These are phyloP conservation scores for Asteroscopus sphinx DNA, from an alignment of 2,888 invertebrate genomes.

Conservation along the genomic window DNA sequence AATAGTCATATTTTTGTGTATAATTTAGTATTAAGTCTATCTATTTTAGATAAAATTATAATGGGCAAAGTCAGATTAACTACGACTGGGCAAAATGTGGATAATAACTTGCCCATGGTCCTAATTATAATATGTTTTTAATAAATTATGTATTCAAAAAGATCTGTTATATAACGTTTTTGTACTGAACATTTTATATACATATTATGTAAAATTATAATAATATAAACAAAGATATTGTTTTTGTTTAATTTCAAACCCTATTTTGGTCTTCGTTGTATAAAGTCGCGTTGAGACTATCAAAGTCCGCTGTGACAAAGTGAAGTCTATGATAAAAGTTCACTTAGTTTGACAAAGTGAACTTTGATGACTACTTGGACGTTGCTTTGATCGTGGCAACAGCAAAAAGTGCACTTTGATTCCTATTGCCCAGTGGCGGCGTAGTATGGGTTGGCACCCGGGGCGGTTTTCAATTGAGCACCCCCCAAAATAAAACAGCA, in stretches of 20 bases:
- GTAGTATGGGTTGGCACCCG: too few species aligned
- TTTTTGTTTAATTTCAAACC: conserved; percentile 16
- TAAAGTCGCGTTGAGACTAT: too few species aligned
- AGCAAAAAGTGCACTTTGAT: too few species aligned
- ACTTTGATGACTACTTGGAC: too few species aligned
- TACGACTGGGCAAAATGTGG: conserved; percentile 1
- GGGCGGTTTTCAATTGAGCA: too few species aligned
- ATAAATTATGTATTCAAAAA: conserved; percentile 13
- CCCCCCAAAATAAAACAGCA: too few species aligned
- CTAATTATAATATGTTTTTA: conserved; percentile 9
- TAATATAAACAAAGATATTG: conserved; percentile 29
- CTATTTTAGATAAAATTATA: conserved; percentile 8
- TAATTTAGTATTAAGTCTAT: conserved; percentile 15
- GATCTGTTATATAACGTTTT: conserved; percentile 26
- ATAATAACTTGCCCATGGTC: neutral
- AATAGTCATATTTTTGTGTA: conserved; percentile 38
- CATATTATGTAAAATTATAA: conserved; percentile 50
- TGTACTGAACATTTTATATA: conserved; percentile 46
- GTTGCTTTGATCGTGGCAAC: too few species aligned
- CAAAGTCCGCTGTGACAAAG: neutral
- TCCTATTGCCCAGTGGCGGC: neutral
- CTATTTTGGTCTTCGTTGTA: too few species aligned
- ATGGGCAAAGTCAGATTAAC: conserved; percentile 5
- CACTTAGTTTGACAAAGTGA: too few species aligned
- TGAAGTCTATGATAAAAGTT: too few species aligned